phyloP scores from a whole-genome alignment of 2,113 vertebrate genomes.

The Verasper variegatus region DNA sequence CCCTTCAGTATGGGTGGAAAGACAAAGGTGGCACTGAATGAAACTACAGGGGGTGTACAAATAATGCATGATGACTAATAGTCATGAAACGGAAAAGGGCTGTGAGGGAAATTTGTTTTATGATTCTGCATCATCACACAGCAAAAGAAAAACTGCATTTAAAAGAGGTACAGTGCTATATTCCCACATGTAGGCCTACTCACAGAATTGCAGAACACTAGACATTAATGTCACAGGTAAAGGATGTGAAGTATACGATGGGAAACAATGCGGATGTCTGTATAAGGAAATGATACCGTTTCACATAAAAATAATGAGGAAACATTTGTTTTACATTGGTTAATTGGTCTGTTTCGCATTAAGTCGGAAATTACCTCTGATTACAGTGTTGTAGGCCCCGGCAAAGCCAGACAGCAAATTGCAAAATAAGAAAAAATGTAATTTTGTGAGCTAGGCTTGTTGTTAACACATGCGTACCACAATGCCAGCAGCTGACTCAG shows the following conservation, averaged over 20 bases:
- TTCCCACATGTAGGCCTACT: neutral
- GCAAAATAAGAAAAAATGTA: too few relatives aligned
- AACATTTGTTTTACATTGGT: neutral
- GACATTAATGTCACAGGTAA: neutral
- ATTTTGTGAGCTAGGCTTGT: too few relatives aligned
- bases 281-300: neutral
- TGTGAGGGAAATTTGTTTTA: constrained; percentile 3
- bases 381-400: neutral
- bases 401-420: too few relatives aligned
- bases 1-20: neutral
- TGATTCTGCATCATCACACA: too few relatives aligned
- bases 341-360: neutral
- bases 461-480: too few relatives aligned
- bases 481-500: too few relatives aligned
- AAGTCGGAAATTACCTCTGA: neutral
- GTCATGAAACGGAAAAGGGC: too few relatives aligned
- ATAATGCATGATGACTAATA: neutral
- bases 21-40: neutral
- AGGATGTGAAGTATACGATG: neutral
- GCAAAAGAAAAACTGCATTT: too few relatives aligned
- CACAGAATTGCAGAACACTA: neutral
- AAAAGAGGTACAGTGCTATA: neutral
- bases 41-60: neutral
- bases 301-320: neutral
- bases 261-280: neutral